Evolutionary conservation across 2,113 vertebrate genomes (phyloP).

Genomic region (Poicephalus gulielmi): DNA sequence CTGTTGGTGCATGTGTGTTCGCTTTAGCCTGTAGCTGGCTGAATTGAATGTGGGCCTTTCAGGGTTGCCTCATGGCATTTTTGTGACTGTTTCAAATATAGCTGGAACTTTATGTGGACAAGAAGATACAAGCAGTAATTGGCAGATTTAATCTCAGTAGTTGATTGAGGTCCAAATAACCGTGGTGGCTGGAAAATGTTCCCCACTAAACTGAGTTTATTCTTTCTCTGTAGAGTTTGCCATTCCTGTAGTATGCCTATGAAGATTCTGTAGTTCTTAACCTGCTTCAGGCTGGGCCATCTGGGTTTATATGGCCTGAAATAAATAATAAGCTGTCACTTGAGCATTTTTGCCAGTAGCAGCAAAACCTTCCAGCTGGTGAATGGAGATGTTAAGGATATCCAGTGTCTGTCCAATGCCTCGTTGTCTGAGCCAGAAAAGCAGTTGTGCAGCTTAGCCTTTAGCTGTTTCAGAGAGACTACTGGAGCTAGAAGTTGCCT

Average conservation of each 20-base stretch:
- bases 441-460: neutral
- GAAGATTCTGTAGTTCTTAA: neutral
- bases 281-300: neutral
- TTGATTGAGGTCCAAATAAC: neutral
- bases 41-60: neutral
- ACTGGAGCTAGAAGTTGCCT: neutral
- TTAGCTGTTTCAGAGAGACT: neutral
- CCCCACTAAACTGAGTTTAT: neutral
- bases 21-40: neutral
- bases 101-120: neutral
- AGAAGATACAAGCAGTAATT: neutral
- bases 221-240: neutral
- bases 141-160: neutral
- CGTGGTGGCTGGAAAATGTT: neutral
- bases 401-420: neutral
- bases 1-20: fast-evolving
- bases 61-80: neutral
- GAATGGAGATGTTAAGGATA: neutral
- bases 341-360: neutral
- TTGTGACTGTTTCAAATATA: neutral
- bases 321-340: neutral
- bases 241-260: neutral
- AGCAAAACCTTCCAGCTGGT: neutral
- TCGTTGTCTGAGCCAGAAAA: neutral
- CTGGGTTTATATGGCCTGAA: neutral